Evolutionary conservation across 2,113 vertebrate species (phyloP), one percentile per base, ranked within the genome.

Genomic region (Brachypteracias leptosomus): DNA sequence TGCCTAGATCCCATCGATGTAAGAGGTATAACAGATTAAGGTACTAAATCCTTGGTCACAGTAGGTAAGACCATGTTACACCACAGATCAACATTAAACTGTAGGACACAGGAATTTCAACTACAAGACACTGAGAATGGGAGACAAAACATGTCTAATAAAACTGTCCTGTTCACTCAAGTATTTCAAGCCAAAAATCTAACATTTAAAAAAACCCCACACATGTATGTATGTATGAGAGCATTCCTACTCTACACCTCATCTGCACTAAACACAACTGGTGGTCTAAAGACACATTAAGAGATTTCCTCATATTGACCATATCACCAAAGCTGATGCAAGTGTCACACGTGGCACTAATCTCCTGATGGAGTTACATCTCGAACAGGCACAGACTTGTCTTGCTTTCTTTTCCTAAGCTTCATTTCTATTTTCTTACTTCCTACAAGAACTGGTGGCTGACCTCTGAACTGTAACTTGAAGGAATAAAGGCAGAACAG

Each of bases 161-260:
- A 13, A 61, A 54, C 31, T 57, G 61, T 18, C 35, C 40, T 35
- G 6, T 35, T 79, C 21, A 26, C 10, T 55, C 18, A 46, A 40
- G 12, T 21, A 58, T 35, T 57, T 81, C 16, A 85, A 82, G 6
- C 1, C 4, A 59, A 90, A 57, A 74, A 63, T 26, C 26, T 28
- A 80, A 40, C 16, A 66, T 7, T 7, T 10, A 54, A 93, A 79
- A 40, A 40, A 46, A 47, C 25, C 35, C 5, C 4, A 58, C 7
- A 8, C 20, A 66, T 1, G 2, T 22, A 66, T 1, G 2, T 9
- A 46, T 4, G 16, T 25, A 66, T 1, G 2, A 65, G 31, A 57
- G 14, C 19, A 40, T 86, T 61, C 16, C 25, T 46, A 10, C 49
- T 89, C 46, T 16, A 5, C 5, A 65, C 12, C 46, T 52, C 6